These are phyloP conservation scores for Venturia canescens DNA, from an alignment of 1,140 invertebrate genomes.

Conservation along the genomic window DNA sequence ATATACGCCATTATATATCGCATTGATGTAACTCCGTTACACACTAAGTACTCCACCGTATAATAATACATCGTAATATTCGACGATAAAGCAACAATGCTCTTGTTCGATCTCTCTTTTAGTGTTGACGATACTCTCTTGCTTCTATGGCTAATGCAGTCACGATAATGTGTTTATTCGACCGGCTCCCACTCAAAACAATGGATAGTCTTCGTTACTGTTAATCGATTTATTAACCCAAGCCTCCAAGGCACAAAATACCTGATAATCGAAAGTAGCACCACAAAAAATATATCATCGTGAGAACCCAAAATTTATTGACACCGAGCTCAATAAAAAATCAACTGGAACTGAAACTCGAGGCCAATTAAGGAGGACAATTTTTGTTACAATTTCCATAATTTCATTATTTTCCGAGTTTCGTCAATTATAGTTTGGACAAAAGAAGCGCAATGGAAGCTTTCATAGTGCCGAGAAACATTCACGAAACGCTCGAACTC, in stretches of 20 bases:
- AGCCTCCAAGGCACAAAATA: background rate
- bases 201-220: background rate
- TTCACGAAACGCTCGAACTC: too few species aligned
- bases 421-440: too few species aligned
- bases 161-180: background rate
- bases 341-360: too few species aligned
- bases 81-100: slow-evolving; percentile 67
- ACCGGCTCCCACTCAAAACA: background rate
- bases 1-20: slow-evolving; percentile 5
- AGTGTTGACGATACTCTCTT: background rate
- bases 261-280: background rate
- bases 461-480: too few species aligned
- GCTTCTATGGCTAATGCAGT: background rate
- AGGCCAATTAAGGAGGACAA: too few species aligned
- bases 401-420: too few species aligned
- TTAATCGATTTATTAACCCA: slow-evolving; percentile 1
- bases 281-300: background rate
- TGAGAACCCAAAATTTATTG: background rate
- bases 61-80: slow-evolving; percentile 62
- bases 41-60: slow-evolving; percentile 51
- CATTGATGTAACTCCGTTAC: slow-evolving; percentile 60
- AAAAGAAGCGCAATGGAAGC: too few species aligned
- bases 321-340: too few species aligned
- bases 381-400: too few species aligned
- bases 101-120: slow-evolving; percentile 2